Evolutionary conservation across 1,140 invertebrate genomes (phyloP), one percentile per base, ranked within the genome.

Genomic region (Pogonomyrmex californicus): DNA sequence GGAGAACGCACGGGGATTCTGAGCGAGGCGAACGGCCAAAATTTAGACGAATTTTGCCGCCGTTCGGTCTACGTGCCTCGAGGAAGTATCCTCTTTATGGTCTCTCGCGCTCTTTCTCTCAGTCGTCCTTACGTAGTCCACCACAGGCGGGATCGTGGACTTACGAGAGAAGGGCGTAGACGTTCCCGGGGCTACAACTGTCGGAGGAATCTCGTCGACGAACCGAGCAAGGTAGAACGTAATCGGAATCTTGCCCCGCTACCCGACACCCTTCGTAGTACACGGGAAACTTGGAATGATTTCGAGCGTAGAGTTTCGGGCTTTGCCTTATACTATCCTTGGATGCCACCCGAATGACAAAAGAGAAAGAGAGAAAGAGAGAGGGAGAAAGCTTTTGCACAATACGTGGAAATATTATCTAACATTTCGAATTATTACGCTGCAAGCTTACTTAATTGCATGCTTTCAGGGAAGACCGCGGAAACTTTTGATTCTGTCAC

Each of bases 161-260:
- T 88, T 90, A 91, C 90, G 71, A 90, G 90, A 73, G 87, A 90
- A 91, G 78, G 90, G 90, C 90, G 90, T 91, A 90, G 82, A 90
- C 87, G 78, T 58, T 76, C 51, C 58, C 85, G 62, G 65, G 54
- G 7, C 77, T 86, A 87, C 76, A 86, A 89, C 77, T 88, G 41
- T 85, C n/a, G 47, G n/a, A 56, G 76, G 62, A 86, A 89, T 87
- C 88, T 73, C 88, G 49, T 30, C 79, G 41, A 81, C n/a, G 58
- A 47, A 9, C 58, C 70, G 58, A 83, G 88, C 77, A 36, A 44
- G 66, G 33, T 47, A 33, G 33, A 70, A 81, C 68, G 62, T 70
- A 81, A 86, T 89, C 83, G 76, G 49, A 63, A 86, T 76, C 58
- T 38, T 70, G 49, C 41, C 62, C 82, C 73, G 76, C 76, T 76